phyloP scores from a whole-genome alignment of 2,113 vertebrate species.

The Hippocampus barbouri region DNA sequence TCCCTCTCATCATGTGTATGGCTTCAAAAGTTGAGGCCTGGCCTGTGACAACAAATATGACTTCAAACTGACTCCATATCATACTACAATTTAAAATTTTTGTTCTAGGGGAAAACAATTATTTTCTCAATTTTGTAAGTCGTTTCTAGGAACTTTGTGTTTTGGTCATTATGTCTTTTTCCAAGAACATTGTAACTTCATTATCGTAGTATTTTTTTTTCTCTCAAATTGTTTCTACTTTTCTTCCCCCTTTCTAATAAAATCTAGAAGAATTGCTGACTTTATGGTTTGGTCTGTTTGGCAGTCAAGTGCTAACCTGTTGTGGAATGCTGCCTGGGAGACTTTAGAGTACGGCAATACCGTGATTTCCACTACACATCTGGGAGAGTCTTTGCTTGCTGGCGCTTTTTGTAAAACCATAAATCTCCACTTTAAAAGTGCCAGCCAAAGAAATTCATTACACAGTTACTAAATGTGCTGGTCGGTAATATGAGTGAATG shows the following conservation, averaged over 20 bases:
- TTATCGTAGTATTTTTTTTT: neutral
- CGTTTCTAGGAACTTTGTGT: too few species aligned
- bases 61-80: too few species aligned
- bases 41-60: too few species aligned
- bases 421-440: conserved; percentile 8
- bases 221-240: too few species aligned
- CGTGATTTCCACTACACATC: conserved; percentile 12
- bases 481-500: neutral
- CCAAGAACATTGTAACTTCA: neutral
- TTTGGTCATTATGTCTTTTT: too few species aligned
- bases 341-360: conserved; percentile 15
- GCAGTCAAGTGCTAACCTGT: conserved; percentile 67
- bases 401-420: conserved; percentile 3
- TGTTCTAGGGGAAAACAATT: too few species aligned
- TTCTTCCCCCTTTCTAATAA: neutral
- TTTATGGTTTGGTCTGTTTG: conserved; percentile 28
- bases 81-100: too few species aligned
- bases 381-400: conserved; percentile 19
- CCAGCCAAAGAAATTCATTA: neutral
- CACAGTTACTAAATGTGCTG: neutral
- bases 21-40: neutral
- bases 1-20: neutral
- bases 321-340: conserved; percentile 58
- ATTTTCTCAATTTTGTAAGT: too few species aligned
- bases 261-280: conserved; percentile 22